Evolutionary conservation across 2,888 invertebrate species (phyloP).

Genomic region (Palloptera scutellata): DNA sequence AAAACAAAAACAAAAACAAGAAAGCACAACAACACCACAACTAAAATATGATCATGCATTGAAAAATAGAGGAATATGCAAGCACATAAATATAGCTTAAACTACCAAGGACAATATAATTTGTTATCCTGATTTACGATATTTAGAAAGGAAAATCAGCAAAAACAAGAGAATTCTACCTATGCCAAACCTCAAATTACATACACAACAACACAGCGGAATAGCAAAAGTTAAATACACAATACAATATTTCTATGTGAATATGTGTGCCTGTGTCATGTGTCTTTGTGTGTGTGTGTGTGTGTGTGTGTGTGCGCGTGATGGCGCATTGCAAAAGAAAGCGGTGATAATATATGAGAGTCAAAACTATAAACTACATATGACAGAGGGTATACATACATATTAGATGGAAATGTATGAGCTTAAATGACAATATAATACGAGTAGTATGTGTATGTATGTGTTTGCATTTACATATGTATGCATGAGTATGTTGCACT

Average conservation of each 20-base stretch:
- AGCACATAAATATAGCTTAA: constrained; percentile 30
- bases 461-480: not conserved
- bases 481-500: too few relatives aligned
- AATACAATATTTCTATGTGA: constrained; percentile 8
- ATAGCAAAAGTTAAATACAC: constrained; percentile 26
- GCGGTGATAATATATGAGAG: constrained; percentile 5
- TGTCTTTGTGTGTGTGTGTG: not conserved
- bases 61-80: not conserved
- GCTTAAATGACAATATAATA: constrained; percentile 4
- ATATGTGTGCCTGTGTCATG: not conserved
- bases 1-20: too few relatives aligned
- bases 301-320: not conserved
- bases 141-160: constrained; percentile 18
- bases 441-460: not conserved
- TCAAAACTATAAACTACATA: not conserved
- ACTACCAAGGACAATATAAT: constrained; percentile 38
- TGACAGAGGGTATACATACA: not conserved
- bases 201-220: not conserved
- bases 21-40: too few relatives aligned
- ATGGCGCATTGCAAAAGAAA: not conserved
- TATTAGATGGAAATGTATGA: constrained; percentile 7
- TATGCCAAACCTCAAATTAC: too few relatives aligned
- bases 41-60: too few relatives aligned
- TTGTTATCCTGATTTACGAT: constrained; percentile 41
- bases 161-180: not conserved